Conservation (phyloP, 2,113 vertebrate genomes). For the Cromileptes altivelis region DNA sequence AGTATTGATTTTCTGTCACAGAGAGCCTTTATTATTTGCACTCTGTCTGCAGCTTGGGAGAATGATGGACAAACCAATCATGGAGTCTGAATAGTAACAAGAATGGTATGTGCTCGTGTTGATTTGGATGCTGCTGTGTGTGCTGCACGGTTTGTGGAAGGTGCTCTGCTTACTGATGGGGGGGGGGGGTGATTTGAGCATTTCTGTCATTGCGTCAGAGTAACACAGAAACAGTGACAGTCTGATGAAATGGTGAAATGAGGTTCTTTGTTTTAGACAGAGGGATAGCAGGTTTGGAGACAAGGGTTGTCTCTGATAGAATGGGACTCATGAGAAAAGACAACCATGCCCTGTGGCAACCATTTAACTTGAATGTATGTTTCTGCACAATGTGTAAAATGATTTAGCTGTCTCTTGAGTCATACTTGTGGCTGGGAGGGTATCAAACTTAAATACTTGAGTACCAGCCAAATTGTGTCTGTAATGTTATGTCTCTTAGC, state of each 20-base stretch:
- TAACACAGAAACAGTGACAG: slow-evolving; percentile 16
- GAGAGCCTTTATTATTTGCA: slow-evolving; percentile 56
- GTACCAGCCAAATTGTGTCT: background rate
- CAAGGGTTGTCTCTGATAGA: background rate
- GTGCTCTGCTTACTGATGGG: slow-evolving; percentile 42
- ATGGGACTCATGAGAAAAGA: background rate
- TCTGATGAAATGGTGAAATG: slow-evolving; percentile 13
- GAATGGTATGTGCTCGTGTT: background rate
- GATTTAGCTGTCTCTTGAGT: no score
- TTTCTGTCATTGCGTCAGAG: slow-evolving; percentile 26
- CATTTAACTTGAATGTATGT: background rate
- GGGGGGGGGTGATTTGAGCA: slow-evolving; percentile 14
- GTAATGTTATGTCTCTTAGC: background rate
- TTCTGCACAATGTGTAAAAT: slow-evolving; percentile 1
- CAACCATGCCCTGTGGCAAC: background rate
- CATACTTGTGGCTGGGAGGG: no score
- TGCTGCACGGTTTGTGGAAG: slow-evolving; percentile 38
- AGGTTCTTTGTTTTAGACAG: background rate
- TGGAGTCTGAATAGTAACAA: slow-evolving; percentile 39
- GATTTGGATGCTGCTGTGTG: slow-evolving; percentile 4
- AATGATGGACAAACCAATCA: slow-evolving; percentile 36
- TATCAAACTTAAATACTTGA: background rate
- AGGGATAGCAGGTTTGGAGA: background rate
- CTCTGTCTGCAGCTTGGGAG: slow-evolving; percentile 42
- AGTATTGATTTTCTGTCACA: slow-evolving; percentile 64